A percentile compares a stretch with the other conserved stretches of the same genome.
Evolutionary conservation across 2,113 vertebrate species (phyloP).

Genomic region (Macrotus californicus): DNA sequence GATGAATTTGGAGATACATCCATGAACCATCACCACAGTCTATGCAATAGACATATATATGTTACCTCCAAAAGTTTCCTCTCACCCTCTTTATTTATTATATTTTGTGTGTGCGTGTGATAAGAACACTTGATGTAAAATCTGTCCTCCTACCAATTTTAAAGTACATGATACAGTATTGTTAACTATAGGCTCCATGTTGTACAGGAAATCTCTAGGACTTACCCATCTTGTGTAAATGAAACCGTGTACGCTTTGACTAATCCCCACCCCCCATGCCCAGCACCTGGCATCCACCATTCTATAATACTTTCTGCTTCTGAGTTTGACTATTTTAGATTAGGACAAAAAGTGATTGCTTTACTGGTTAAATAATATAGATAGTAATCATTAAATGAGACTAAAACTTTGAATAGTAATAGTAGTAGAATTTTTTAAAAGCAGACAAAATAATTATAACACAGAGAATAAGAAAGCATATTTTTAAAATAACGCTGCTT

Average conservation of each 20-base stretch:
- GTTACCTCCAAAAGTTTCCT: background rate
- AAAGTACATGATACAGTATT: background rate
- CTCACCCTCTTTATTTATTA: background rate
- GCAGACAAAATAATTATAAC: background rate
- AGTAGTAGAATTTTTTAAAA: background rate
- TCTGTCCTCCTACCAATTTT: background rate
- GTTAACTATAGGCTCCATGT: background rate
- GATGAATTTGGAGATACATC: background rate
- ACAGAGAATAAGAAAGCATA: background rate
- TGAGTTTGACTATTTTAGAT: background rate
- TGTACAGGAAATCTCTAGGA: background rate
- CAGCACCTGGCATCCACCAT: background rate
- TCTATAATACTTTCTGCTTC: background rate
- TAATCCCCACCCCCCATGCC: background rate
- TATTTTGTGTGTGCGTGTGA: background rate
- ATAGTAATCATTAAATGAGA: background rate
- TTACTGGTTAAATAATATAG: conserved; percentile 15
- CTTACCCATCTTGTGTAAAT: background rate
- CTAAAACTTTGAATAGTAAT: background rate
- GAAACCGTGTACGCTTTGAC: background rate
- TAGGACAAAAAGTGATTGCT: background rate
- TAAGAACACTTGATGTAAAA: background rate
- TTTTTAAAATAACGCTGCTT: background rate
- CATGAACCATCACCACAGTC: background rate
- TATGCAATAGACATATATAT: background rate